A percentile compares a stretch with the other conserved stretches of the same genome.
Conservation (phyloP, 1,140 invertebrate genomes). For the Agrypnia vestita region DNA sequence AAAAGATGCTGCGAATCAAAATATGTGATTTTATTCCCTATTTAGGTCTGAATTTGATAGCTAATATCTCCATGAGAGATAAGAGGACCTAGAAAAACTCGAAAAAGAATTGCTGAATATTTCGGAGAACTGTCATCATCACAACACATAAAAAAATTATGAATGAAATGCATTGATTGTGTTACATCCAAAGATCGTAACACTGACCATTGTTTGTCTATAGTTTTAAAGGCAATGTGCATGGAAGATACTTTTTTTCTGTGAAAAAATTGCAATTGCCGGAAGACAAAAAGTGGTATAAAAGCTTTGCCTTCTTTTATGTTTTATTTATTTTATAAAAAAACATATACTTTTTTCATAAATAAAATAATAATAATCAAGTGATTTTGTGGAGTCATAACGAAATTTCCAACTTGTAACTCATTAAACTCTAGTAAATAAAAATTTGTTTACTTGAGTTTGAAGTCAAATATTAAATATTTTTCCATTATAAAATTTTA, state of each 20-base stretch:
- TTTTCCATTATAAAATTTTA: background rate
- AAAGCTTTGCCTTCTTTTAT: background rate
- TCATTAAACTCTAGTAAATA: too few relatives aligned
- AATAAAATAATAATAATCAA: background rate
- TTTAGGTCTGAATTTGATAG: too few relatives aligned
- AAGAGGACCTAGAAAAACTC: too few relatives aligned
- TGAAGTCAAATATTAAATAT: too few relatives aligned
- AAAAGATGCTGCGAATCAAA: too few relatives aligned
- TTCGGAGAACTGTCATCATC: background rate
- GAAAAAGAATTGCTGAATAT: background rate
- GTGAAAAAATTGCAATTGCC: background rate
- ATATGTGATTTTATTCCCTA: too few relatives aligned
- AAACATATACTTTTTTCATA: background rate
- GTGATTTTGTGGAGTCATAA: background rate
- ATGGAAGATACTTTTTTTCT: background rate
- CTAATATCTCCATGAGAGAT: too few relatives aligned
- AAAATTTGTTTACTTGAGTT: too few relatives aligned
- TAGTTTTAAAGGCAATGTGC: background rate
- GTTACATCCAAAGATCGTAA: conserved; percentile 5
- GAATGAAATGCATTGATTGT: background rate
- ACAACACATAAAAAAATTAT: background rate
- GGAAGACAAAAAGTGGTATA: background rate
- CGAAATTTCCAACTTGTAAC: too few relatives aligned
- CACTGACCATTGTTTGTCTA: background rate
- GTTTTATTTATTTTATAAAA: background rate